These are phyloP conservation scores for Heliopora coerulea DNA, from an alignment of 92 coral and sea anemone genomes.

Conservation along the genomic window DNA sequence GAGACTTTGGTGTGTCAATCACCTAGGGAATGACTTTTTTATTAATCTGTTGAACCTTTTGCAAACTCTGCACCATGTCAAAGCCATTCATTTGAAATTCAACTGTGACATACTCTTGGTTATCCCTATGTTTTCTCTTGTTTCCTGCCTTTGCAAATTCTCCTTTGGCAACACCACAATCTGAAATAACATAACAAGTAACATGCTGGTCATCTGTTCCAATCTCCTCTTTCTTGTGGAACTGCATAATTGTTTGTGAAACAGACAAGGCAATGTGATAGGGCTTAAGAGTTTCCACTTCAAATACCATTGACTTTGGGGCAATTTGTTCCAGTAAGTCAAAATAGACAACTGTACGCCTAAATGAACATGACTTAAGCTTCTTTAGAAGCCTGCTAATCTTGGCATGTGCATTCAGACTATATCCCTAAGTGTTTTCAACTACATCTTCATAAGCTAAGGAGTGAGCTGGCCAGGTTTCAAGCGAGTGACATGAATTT, in stretches of 20 bases:
- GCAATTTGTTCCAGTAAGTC: conserved; percentile 47
- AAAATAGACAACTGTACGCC: conserved; percentile 33
- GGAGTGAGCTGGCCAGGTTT: conserved; percentile 54
- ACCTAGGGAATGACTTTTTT: conserved; percentile 44
- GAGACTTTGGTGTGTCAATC: conserved; percentile 37
- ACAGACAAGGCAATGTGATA: conserved; percentile 42
- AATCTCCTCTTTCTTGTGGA: conserved; percentile 36
- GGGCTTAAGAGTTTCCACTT: conserved; percentile 43
- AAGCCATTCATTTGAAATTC: conserved; percentile 15
- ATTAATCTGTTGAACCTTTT: conserved; percentile 24
- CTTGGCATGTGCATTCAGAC: conserved; percentile 29
- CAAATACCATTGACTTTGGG: conserved; percentile 38
- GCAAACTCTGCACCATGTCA: conserved; percentile 21
- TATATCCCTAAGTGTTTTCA: conserved; percentile 3
- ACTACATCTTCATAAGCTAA: no score
- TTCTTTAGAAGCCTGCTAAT: conserved; percentile 38
- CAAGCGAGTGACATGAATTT: conserved; percentile 52
- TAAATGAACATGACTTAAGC: conserved; percentile 44
- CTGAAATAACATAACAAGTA: conserved; percentile 18
- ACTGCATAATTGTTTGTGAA: conserved; percentile 31
- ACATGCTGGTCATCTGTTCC: conserved; percentile 20
- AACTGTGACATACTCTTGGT: conserved; percentile 37
- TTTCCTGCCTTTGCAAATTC: conserved; percentile 34
- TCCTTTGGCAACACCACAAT: conserved; percentile 30
- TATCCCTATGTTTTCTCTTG: conserved; percentile 29